Conservation (phyloP, 2,113 vertebrate species). For the Ahaetulla prasina region DNA sequence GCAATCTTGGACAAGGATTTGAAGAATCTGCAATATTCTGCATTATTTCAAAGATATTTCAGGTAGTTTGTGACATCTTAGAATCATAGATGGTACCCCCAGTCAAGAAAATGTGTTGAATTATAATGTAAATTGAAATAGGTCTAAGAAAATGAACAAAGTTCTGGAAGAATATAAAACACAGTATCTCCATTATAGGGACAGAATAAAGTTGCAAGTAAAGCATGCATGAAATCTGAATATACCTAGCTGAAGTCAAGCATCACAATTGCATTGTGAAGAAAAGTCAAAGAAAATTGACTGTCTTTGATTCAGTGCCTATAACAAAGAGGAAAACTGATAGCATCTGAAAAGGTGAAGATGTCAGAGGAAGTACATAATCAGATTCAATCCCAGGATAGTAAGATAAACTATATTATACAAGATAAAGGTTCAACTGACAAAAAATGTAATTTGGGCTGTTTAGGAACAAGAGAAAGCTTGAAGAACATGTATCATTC, state of each 20-base stretch:
- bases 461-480: not conserved
- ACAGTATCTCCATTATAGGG: not conserved
- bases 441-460: not conserved
- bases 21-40: not conserved
- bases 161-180: not conserved
- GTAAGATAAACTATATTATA: not conserved
- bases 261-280: not conserved
- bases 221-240: not conserved
- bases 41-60: not conserved
- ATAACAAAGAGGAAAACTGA: not conserved
- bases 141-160: not conserved
- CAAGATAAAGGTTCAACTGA: not conserved
- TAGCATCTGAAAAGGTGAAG: not conserved
- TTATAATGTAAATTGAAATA: not conserved
- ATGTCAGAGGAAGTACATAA: not conserved
- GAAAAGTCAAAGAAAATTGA: not conserved
- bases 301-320: not conserved
- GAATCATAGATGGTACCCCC: not conserved
- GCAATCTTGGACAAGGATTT: not conserved
- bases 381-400: not conserved
- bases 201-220: not conserved
- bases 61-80: not conserved
- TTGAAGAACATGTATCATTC: not conserved
- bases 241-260: not conserved
- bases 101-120: not conserved